phyloP scores from a whole-genome alignment of 64 coral and sea anemone species.

The Actinia tenebrosa region DNA sequence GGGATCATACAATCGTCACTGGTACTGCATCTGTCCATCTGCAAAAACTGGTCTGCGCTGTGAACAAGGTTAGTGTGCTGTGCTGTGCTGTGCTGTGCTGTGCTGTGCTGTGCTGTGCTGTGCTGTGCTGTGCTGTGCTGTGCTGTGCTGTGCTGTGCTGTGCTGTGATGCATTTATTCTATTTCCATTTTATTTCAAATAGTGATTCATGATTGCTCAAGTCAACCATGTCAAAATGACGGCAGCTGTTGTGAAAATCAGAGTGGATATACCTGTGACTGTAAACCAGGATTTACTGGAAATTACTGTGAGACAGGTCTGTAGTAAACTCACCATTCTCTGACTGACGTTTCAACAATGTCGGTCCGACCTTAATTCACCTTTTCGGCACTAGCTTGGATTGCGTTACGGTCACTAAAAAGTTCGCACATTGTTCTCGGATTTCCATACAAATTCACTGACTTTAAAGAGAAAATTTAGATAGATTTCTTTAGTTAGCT shows the following conservation, averaged over 20 bases:
- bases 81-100: no score
- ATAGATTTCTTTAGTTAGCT: no score
- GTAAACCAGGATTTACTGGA: slow-evolving; percentile 31
- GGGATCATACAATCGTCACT: background rate
- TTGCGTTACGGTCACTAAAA: no score
- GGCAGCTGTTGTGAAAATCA: slow-evolving; percentile 14
- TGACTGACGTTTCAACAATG: background rate
- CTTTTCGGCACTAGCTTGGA: no score
- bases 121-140: background rate
- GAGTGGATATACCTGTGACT: slow-evolving; percentile 31
- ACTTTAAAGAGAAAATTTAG: no score
- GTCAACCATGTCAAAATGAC: slow-evolving; percentile 30
- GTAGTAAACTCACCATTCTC: background rate
- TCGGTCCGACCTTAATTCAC: background rate
- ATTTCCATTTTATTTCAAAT: background rate
- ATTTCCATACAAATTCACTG: no score
- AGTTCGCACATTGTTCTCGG: no score
- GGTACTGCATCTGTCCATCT: background rate
- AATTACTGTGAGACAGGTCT: slow-evolving; percentile 38
- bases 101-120: background rate
- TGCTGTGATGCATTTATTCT: no score
- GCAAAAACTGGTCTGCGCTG: background rate
- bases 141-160: background rate
- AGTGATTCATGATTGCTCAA: slow-evolving; percentile 5
- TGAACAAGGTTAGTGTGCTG: background rate